Evolutionary conservation across 2,113 vertebrate genomes (phyloP).

Genomic region (Podilymbus podiceps): DNA sequence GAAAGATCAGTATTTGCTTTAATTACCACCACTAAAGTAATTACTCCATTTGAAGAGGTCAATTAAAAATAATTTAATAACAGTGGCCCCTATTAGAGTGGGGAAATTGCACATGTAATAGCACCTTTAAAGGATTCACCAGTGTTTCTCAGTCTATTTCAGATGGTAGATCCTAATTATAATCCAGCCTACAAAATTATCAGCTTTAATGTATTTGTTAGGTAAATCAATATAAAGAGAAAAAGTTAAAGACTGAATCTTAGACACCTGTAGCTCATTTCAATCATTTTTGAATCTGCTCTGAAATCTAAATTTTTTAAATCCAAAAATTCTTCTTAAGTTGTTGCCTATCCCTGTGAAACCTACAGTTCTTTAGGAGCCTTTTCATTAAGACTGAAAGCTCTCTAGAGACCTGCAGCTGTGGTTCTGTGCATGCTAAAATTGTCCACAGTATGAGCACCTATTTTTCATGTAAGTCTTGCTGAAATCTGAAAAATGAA

Average conservation of each 20-base stretch:
- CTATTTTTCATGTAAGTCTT: neutral
- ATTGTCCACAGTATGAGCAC: neutral
- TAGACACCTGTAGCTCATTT: neutral
- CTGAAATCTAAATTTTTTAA: neutral
- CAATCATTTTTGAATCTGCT: neutral
- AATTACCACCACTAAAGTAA: neutral
- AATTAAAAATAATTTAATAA: slow-evolving; percentile 40
- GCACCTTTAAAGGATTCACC: neutral
- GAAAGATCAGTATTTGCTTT: neutral
- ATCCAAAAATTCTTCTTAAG: neutral
- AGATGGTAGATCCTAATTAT: neutral
- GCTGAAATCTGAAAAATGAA: neutral
- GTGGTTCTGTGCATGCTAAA: neutral
- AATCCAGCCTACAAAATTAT: neutral
- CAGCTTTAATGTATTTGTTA: neutral
- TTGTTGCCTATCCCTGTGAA: neutral
- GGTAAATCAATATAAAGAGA: neutral
- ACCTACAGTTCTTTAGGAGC: neutral
- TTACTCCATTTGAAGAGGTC: slow-evolving; percentile 7
- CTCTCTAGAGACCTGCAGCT: neutral
- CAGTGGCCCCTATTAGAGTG: neutral
- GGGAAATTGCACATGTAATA: neutral
- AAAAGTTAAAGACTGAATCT: neutral
- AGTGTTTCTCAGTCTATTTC: neutral
- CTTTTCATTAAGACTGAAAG: neutral